A percentile compares a stretch with the other conserved stretches of the same genome.
phyloP scores from a whole-genome alignment of 37 sponge, comb jelly and placozoan species.

The Geodia barretti region DNA sequence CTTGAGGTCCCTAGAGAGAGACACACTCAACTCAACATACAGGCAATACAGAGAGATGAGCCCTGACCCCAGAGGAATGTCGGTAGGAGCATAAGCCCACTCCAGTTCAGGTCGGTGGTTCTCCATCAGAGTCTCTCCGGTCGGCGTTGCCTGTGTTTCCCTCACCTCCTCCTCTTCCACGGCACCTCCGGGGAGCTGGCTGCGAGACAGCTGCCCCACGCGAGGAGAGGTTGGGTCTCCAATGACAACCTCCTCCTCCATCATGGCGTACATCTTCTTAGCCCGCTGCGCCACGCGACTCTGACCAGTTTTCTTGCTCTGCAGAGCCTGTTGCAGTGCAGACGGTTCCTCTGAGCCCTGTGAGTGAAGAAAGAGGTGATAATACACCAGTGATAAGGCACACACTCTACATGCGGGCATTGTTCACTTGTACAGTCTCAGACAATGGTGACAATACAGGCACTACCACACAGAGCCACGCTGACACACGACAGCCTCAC shows the following conservation, averaged over 20 bases:
- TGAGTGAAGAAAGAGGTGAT: too few species aligned
- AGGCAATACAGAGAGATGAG: too few species aligned
- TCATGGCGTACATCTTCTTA: conserved; percentile 68
- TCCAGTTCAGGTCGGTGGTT: conserved; percentile 62
- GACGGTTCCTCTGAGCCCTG: background rate
- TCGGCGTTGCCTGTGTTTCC: conserved; percentile 25
- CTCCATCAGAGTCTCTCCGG: conserved; percentile 36
- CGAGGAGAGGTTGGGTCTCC: conserved; percentile 1
- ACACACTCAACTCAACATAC: background rate
- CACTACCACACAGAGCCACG: too few species aligned
- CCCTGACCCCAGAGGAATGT: conserved; percentile 50
- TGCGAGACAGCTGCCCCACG: background rate
- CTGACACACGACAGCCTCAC: too few species aligned
- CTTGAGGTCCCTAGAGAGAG: conserved; percentile 39
- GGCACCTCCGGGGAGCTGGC: background rate
- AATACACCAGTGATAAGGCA: too few species aligned
- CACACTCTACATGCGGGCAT: too few species aligned
- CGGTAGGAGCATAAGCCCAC: conserved; percentile 80
- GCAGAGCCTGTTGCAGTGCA: background rate
- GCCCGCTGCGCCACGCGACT: conserved; percentile 9
- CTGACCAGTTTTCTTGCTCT: background rate
- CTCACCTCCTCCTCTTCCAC: background rate
- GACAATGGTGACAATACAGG: too few species aligned
- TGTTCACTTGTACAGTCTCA: too few species aligned
- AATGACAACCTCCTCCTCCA: conserved; percentile 57